A percentile compares a stretch with the other conserved stretches of the same genome.
phyloP scores from a whole-genome alignment of 23 tunicate genomes.

The Ascidia mentula region DNA sequence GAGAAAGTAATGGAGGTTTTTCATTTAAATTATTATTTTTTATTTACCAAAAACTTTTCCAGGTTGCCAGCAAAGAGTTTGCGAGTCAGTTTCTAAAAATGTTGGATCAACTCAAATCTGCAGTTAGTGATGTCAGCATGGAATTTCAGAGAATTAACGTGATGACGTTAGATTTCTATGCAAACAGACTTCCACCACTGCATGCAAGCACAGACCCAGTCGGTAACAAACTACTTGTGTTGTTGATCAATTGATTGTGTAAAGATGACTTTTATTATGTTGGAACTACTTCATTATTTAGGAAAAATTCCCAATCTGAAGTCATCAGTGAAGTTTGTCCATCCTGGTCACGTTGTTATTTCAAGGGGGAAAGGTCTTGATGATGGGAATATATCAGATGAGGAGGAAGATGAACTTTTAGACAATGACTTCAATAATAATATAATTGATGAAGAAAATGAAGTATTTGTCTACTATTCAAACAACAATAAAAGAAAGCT shows the following conservation, averaged over 20 bases:
- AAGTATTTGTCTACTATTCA: slow-evolving; percentile 39
- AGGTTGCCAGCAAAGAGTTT: slow-evolving; percentile 5
- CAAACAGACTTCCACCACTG: slow-evolving; percentile 61
- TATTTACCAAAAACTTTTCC: too few relatives aligned
- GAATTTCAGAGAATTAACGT: slow-evolving; percentile 24
- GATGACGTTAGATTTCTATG: slow-evolving; percentile 45
- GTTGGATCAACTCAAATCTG: slow-evolving; percentile 1
- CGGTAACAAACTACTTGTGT: slow-evolving; percentile 18
- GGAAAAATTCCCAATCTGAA: slow-evolving; percentile 32
- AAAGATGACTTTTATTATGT: too few relatives aligned
- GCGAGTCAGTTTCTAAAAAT: slow-evolving; percentile 7
- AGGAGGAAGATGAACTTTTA: slow-evolving; percentile 4
- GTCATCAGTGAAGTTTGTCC: slow-evolving; percentile 11
- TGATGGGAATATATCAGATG: neutral
- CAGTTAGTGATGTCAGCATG: neutral
- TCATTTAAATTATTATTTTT: too few relatives aligned
- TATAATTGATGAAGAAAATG: slow-evolving; percentile 16
- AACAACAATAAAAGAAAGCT: slow-evolving; percentile 14
- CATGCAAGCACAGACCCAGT: slow-evolving; percentile 7
- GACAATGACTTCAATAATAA: slow-evolving; percentile 6
- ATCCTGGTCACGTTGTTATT: slow-evolving; percentile 38
- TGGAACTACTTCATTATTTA: slow-evolving; percentile 5
- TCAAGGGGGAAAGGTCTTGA: slow-evolving; percentile 38
- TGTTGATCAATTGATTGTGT: too few relatives aligned
- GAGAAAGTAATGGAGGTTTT: slow-evolving; percentile 22